phyloP scores from a whole-genome alignment of 2,888 invertebrate species.

The Aelia acuminata region DNA sequence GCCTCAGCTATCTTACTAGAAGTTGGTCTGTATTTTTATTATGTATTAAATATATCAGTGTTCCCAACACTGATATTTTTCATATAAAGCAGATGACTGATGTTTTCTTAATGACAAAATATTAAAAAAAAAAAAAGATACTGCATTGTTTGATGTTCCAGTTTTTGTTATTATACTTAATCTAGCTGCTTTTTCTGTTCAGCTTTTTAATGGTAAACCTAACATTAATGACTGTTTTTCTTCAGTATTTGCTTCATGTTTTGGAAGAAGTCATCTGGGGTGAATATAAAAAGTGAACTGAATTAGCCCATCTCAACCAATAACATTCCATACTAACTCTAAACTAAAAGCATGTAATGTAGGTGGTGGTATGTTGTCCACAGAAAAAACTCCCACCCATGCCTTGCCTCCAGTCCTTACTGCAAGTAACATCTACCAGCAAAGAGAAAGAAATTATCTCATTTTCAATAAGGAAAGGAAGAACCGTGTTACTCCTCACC shows the following conservation, averaged over 20 bases:
- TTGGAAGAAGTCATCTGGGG: not conserved
- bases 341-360: conserved; percentile 24
- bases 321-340: not conserved
- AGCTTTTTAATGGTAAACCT: not conserved
- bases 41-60: too few relatives aligned
- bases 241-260: not conserved
- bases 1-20: not conserved
- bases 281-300: not conserved
- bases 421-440: conserved; percentile 50
- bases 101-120: not conserved
- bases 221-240: not conserved
- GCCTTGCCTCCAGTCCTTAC: conserved; percentile 52
- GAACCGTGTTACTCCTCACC: conserved; percentile 47
- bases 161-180: not conserved
- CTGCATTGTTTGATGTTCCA: not conserved
- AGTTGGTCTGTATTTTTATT: not conserved
- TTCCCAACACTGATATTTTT: not conserved
- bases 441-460: conserved; percentile 56
- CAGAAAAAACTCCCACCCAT: conserved; percentile 43
- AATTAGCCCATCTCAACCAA: not conserved
- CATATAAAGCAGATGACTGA: not conserved
- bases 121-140: not conserved
- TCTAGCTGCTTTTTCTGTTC: not conserved
- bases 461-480: conserved; percentile 49
- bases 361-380: conserved; percentile 51